Evolutionary conservation across 1,140 invertebrate species (phyloP), one percentile per base, ranked within the genome.

Genomic region (Pogonus chalceus): DNA sequence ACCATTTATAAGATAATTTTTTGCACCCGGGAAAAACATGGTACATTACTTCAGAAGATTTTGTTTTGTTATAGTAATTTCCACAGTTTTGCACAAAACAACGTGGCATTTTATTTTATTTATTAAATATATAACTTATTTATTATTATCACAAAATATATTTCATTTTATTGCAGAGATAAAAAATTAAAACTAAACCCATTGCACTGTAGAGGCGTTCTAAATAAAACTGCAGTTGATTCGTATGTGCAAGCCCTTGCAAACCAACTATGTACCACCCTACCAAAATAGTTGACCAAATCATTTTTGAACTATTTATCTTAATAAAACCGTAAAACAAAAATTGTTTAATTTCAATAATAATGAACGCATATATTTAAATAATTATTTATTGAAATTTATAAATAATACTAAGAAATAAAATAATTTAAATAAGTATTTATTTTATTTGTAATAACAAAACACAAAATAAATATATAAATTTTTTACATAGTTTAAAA

Each of bases 1-100:
- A 69, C 76, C 76, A 77, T 58, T 69, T 69, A 12, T 61, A 56
- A 35, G 73, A 69, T 37, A 76, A 65, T 66, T 70, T 69, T 56
- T 69, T 68, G 60, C 71, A 71, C 47, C 72, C 65, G 4, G 76
- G 76, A 55, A 77, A 72, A 60, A 76, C 73, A 64, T 77, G 76
- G 65, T 77, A 77, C 23, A 73, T 74, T 52, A 77, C 59, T 53
- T 63, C 71, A 52, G 67, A 64, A 22, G 69, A 66, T 43, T 73
- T 67, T 18, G 75, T 77, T 54, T 75, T 74, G 20, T 74, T 71
- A 60, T 77, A 76, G 58, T 74, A 76, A 58, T 77, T 78, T 39
- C 72, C 66, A 62, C 76, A 77, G 52, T 69, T 72, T 57, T 68
- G 64, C 16, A 77, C 76, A 51, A 71, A 75, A 63, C 76, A 77